Evolutionary conservation across 1,140 invertebrate genomes (phyloP).

Genomic region (Hylaeus anthracinus): DNA sequence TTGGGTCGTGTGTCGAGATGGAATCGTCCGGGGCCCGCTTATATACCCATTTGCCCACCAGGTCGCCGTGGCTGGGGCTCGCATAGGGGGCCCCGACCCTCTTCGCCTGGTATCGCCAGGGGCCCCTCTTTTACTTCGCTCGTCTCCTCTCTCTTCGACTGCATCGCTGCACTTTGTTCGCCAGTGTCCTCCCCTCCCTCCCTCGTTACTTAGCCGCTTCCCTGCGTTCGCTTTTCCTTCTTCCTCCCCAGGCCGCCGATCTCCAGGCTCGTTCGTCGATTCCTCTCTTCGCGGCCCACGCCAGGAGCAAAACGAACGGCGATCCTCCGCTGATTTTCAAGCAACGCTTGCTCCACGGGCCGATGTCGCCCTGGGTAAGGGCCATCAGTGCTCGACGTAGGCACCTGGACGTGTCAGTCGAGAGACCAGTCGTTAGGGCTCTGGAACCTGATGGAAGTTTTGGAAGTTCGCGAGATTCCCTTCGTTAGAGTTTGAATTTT

Average conservation of each 20-base stretch:
- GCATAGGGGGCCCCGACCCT: constrained; percentile 66
- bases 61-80: constrained; percentile 40
- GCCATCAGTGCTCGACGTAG: too few relatives aligned
- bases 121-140: constrained; percentile 59
- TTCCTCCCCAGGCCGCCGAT: constrained; percentile 1
- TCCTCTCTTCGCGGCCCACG: constrained; percentile 51
- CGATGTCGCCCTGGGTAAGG: too few relatives aligned
- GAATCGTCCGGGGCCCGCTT: constrained; percentile 77
- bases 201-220: not conserved
- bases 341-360: not conserved
- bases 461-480: too few relatives aligned
- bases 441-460: too few relatives aligned
- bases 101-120: constrained; percentile 44
- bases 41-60: constrained; percentile 79
- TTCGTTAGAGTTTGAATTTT: too few relatives aligned
- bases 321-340: constrained; percentile 1
- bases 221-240: constrained; percentile 27
- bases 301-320: constrained; percentile 27
- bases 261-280: constrained; percentile 18
- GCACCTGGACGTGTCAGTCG: too few relatives aligned
- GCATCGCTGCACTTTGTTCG: constrained; percentile 24
- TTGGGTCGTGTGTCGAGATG: constrained; percentile 79
- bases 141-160: constrained; percentile 32
- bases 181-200: constrained; percentile 35
- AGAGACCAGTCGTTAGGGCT: too few relatives aligned